A percentile compares a stretch with the other conserved stretches of the same genome.
Evolutionary conservation across 2,113 vertebrate genomes (phyloP).

Genomic region (Uria lomvia): DNA sequence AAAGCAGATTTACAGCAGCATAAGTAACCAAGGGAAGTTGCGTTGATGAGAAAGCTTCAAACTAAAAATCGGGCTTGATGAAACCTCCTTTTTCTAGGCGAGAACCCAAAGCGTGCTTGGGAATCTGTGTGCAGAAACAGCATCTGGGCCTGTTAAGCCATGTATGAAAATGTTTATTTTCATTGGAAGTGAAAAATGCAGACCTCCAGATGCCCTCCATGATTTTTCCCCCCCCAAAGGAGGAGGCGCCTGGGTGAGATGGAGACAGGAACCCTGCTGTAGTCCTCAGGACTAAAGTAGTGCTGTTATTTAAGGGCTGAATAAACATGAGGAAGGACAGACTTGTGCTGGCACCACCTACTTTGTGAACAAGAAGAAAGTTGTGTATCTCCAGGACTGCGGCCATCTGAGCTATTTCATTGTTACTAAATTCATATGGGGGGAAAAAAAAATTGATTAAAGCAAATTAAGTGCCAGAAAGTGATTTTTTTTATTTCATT

Average conservation of each 20-base stretch:
- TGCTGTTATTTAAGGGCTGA: background rate
- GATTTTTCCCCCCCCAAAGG: rapidly evolving
- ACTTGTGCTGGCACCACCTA: background rate
- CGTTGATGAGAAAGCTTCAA: background rate
- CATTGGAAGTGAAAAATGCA: background rate
- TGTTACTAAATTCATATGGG: background rate
- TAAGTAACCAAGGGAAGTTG: background rate
- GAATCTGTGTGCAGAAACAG: background rate
- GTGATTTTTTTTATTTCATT: background rate
- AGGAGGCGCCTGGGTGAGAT: background rate
- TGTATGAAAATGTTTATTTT: background rate
- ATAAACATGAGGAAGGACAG: background rate
- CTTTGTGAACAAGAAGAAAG: background rate
- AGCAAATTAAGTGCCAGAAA: background rate
- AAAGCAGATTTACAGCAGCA: background rate
- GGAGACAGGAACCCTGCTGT: background rate
- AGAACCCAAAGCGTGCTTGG: background rate
- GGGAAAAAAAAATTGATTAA: background rate
- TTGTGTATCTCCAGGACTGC: background rate
- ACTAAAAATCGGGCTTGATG: background rate
- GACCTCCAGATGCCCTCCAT: background rate
- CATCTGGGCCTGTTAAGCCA: background rate
- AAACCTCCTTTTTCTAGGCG: background rate
- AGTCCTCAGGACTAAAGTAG: background rate
- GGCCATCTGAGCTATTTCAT: background rate